Evolutionary conservation across 2,113 vertebrate genomes (phyloP), one percentile per base, ranked within the genome.

Genomic region (Lynx canadensis): DNA sequence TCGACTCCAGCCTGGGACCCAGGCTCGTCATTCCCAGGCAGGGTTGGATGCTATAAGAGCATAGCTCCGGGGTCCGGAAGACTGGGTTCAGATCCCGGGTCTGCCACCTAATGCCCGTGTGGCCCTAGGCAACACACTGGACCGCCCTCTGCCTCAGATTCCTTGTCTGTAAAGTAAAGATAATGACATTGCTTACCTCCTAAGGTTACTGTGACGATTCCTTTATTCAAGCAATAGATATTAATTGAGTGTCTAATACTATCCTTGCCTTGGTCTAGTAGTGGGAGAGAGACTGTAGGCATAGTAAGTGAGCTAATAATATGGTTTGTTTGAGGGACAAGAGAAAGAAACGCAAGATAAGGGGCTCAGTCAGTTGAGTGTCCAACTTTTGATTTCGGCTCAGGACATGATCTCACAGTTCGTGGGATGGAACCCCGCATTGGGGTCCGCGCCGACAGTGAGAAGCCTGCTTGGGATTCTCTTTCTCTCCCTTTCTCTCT

Each of bases 1-100:
- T n/a, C 15, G 3, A 21, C 15, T 25, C 65, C 78, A 66, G 78
- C 36, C 50, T 3, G 21, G 33, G 57, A 14, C n/a, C 45, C 55
- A 33, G 15, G 33, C 8, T 15, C 10, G 80, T n/a, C 7, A 0
- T 6, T 14, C 36, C 38, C 0, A 12, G 66, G 45, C 12, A 5
- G 12, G 0, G 0, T 0, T 0, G 4, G 41, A 8, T 2, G 1
- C 5, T 15, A 3, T 9, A 21, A 25, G 33, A 29, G 7, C 31
- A 2, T 7, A 15, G 71, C 12, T 33, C 57, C 1, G 8, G 79
- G 66, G 36, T 38, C 50, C 23, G 79, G 36, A 38, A 33, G 21
- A 14, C 5, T 6, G 55, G 36, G 69, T 45, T 94, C 50, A 29
- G 25, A 76, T 55, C 73, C 36, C 3, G 23, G 21, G 41, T 31